Evolutionary conservation across 2,113 vertebrate species (phyloP).

Genomic region (Daphoenositta chrysoptera): DNA sequence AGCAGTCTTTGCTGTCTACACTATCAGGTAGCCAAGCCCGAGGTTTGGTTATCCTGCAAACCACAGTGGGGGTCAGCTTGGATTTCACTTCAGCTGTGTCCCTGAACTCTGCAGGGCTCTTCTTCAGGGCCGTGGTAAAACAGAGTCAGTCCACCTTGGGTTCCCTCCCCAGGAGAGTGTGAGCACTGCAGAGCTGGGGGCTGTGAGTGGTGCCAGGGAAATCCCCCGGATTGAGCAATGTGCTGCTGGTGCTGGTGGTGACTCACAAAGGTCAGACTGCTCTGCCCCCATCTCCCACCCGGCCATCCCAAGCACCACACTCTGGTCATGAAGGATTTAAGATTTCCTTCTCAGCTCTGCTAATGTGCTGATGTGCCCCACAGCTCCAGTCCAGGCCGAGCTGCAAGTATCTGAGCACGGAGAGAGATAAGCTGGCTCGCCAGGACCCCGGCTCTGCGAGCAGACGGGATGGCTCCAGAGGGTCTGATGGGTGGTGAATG

Average conservation of each 20-base stretch:
- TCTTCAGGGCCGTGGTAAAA: background rate
- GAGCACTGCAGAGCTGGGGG: background rate
- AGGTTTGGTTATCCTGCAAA: background rate
- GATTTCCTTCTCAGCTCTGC: background rate
- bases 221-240: background rate
- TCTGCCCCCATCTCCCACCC: background rate
- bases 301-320: background rate
- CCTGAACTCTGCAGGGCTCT: background rate
- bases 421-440: background rate
- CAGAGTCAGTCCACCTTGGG: background rate
- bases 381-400: background rate
- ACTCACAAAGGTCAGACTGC: background rate
- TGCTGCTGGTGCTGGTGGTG: background rate
- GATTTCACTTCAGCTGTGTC: background rate
- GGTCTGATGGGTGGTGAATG: background rate
- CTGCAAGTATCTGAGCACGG: background rate
- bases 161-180: background rate
- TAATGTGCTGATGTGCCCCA: background rate
- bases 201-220: background rate
- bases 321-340: background rate
- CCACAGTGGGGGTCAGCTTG: background rate
- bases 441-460: background rate
- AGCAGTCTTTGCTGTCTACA: background rate
- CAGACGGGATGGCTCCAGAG: background rate
- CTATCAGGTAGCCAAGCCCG: fast-evolving